A percentile compares a stretch with the other conserved stretches of the same genome.
These are phyloP conservation scores for Bos javanicus DNA, from an alignment of 2,113 vertebrate species.

Conservation along the genomic window DNA sequence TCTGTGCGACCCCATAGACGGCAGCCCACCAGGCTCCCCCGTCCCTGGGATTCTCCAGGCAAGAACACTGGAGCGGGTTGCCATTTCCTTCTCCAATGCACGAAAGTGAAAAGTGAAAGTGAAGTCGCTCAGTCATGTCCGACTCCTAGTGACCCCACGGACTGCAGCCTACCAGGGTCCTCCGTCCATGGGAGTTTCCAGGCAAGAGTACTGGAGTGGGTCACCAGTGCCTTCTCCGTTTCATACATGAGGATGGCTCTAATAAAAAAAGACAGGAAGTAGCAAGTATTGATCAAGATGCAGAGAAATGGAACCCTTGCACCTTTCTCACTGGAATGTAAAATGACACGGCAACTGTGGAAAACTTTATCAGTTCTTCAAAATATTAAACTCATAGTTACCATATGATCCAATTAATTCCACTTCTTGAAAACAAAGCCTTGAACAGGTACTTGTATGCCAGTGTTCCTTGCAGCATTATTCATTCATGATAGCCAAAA, in stretches of 20 bases:
- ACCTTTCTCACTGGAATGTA: background rate
- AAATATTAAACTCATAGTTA: background rate
- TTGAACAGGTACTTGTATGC: background rate
- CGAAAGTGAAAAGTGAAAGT: no score
- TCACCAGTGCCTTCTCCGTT: no score
- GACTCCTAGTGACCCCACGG: no score
- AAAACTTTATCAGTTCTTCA: background rate
- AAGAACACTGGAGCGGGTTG: no score
- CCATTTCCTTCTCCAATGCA: no score
- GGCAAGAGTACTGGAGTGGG: no score
- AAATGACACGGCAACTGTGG: background rate
- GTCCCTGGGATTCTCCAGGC: no score
- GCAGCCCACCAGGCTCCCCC: no score
- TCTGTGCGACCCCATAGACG: no score
- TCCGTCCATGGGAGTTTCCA: no score
- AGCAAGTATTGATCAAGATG: background rate
- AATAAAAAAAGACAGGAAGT: background rate
- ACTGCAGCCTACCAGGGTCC: no score
- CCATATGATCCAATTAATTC: background rate
- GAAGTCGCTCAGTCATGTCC: no score
- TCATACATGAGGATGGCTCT: background rate
- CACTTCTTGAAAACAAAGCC: background rate
- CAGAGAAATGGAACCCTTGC: background rate
- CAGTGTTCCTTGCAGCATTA: background rate
- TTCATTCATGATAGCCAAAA: background rate